Conservation (phyloP, 2,888 invertebrate genomes). For the Bombyx huttoni region DNA sequence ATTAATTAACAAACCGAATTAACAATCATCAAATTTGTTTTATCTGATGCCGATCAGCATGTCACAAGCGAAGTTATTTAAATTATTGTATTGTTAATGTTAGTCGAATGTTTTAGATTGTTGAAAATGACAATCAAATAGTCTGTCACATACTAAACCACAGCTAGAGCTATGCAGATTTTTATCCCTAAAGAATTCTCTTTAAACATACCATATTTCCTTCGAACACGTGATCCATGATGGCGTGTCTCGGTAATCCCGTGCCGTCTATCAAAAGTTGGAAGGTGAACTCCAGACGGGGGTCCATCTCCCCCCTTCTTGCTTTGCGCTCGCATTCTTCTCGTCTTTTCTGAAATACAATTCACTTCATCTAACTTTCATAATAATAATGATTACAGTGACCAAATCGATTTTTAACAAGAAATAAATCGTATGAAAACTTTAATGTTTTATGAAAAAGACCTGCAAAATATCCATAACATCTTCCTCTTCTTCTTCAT, state of each 20-base stretch:
- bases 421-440: too few relatives aligned
- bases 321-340: constrained; percentile 95
- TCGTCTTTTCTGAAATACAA: constrained; percentile 70
- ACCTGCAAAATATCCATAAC: constrained; percentile 65
- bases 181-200: neutral
- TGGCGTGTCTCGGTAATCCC: constrained; percentile 83
- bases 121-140: neutral
- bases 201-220: constrained; percentile 81
- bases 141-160: neutral
- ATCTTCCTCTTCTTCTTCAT: constrained; percentile 74
- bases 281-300: constrained; percentile 90
- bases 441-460: constrained; percentile 5
- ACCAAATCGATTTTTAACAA: too few relatives aligned
- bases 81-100: too few relatives aligned
- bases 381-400: too few relatives aligned
- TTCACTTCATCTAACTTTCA: constrained; percentile 7
- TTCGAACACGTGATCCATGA: constrained; percentile 93
- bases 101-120: too few relatives aligned
- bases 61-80: too few relatives aligned
- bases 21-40: too few relatives aligned
- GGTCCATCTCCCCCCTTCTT: constrained; percentile 92
- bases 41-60: too few relatives aligned
- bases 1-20: neutral
- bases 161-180: too few relatives aligned
- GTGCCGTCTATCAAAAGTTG: constrained; percentile 90